Percentiles rank a stretch among this genome's conserved stretches.
phyloP scores from a whole-genome alignment of 2,888 invertebrate genomes.

The Augochlorella aurata region DNA sequence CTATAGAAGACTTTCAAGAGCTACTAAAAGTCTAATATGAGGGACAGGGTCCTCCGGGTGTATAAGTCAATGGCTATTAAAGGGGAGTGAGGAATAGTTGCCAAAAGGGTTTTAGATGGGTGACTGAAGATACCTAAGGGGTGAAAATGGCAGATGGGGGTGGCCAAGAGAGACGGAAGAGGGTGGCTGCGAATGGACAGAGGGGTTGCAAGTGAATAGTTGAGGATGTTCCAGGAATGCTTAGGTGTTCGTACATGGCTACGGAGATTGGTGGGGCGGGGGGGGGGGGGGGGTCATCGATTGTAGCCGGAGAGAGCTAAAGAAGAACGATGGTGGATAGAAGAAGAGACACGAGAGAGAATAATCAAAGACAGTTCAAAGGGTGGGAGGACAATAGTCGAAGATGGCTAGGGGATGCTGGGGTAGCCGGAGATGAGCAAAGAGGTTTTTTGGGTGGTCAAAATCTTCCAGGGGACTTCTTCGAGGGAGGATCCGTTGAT shows the following conservation, averaged over 20 bases:
- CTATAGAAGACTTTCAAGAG: background rate
- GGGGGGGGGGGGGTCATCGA: background rate
- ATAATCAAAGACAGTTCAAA: constrained; percentile 6
- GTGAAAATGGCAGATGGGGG: background rate
- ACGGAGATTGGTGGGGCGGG: background rate
- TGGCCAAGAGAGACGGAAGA: background rate
- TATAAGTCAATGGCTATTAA: background rate
- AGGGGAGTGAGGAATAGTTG: background rate
- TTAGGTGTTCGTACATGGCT: background rate
- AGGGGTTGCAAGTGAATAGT: constrained; percentile 3
- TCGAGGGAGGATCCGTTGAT: background rate
- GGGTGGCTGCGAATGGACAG: constrained; percentile 1
- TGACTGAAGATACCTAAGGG: background rate
- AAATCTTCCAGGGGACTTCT: background rate
- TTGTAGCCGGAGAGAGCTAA: background rate
- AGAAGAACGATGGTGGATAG: background rate
- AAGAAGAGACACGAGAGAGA: background rate
- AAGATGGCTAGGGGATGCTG: background rate
- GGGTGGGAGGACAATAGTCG: constrained; percentile 11
- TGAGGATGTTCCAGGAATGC: background rate
- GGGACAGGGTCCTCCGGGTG: background rate
- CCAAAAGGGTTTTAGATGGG: constrained; percentile 3
- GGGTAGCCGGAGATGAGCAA: background rate
- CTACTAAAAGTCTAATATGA: background rate
- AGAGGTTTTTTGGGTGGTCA: background rate